Conservation (phyloP, 2,113 vertebrate genomes). For the Anarhynchus alexandrinus region DNA sequence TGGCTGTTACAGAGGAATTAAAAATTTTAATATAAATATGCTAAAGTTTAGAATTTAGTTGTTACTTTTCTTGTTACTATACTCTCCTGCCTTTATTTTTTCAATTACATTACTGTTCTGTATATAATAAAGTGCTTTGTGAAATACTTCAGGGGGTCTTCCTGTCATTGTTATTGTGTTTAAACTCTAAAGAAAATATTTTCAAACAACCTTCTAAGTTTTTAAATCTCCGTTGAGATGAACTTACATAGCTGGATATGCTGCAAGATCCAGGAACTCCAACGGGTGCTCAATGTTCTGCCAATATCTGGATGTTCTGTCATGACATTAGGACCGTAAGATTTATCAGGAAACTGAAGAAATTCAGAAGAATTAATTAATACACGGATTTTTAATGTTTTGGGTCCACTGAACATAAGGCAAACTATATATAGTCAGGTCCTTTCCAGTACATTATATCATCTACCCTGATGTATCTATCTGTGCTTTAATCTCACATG, state of each 20-base stretch:
- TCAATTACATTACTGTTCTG: not conserved
- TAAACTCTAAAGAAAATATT: not conserved
- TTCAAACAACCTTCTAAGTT: not conserved
- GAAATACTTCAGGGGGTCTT: not conserved
- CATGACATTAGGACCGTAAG: not conserved
- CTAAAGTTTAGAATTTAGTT: not conserved
- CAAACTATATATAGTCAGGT: not conserved
- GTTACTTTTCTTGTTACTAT: not conserved
- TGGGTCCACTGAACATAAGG: not conserved
- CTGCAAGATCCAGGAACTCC: not conserved
- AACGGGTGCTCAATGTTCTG: not conserved
- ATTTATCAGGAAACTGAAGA: not conserved
- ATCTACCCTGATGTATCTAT: not conserved
- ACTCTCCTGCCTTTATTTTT: not conserved
- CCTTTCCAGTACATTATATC: not conserved
- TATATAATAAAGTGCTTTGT: not conserved
- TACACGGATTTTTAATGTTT: not conserved
- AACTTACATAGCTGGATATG: not conserved
- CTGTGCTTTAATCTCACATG: not conserved
- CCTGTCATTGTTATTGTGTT: not conserved
- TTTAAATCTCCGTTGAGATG: not conserved
- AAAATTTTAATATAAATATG: not conserved
- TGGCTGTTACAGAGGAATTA: not conserved
- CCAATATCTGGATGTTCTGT: not conserved
- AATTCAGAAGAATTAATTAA: not conserved